Evolutionary conservation across 2,113 vertebrate species (phyloP), one percentile per base, ranked within the genome.

Genomic region (Phyllostomus hastatus): DNA sequence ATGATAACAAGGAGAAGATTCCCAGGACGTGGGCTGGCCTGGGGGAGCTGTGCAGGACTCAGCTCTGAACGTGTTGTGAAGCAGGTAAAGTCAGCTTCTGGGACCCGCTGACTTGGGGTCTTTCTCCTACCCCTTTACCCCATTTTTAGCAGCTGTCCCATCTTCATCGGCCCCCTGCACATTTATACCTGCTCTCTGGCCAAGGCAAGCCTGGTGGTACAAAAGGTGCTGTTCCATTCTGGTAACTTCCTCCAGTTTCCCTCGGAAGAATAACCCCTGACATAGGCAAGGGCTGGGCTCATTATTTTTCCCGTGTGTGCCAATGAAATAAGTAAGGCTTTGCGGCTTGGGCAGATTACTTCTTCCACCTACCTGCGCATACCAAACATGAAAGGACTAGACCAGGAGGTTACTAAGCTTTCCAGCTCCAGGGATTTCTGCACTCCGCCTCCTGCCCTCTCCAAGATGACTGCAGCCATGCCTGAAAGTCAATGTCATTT

Each of bases 271-370:
- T 54, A 59, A 67, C 46, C 19, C 33, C 48, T 75, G 67, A 76
- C 33, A 15, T 24, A 72, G 33, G 41, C 57, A 69, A 69, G n/a
- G 8, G 12, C 78, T 86, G 28, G 38, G 35, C 41, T 72, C 41
- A 54, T 28, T 28, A 64, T 80, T 92, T 83, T 54, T 35, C 52
- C n/a, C 2, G 31, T 31, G 83, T 79, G 73, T 80, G 48, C 41
- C 43, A 88, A 75, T 57, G 52, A 94, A 82, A 88, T 83, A 92
- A 41, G 46, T 11, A 90, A 82, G 81, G 16, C 41, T 76, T 96
- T 85, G 26, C 52, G 57, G n/a, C 67, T 81, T 67, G 22, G 57
- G 46, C 75, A 84, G 38, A 41, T 91, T 41, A 70, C 10, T 83
- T 88, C 64, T 66, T 59, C 19, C 48, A 69, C 81, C 76, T 54